Evolutionary conservation across 2,797 vertebrate species (phyloP).

Genomic region (Premnoplex brunnescens): DNA sequence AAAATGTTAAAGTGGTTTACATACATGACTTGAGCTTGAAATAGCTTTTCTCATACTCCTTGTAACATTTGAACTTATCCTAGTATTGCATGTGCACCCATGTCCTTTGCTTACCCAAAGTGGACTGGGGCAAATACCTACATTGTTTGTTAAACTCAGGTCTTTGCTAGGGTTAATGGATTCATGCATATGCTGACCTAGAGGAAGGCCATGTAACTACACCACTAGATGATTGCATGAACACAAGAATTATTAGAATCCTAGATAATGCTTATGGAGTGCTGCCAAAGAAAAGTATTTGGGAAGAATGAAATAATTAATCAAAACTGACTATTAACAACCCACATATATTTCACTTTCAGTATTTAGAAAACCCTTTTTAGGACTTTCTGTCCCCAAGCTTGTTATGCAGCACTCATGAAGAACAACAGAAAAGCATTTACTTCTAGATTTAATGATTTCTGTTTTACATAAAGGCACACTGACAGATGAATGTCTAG

Average conservation of each 20-base stretch:
- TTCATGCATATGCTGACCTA: background rate
- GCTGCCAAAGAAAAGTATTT: slow-evolving; percentile 3
- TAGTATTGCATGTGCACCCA: accelerated
- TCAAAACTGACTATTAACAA: background rate
- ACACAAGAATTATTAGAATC: background rate
- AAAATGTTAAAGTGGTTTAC: background rate
- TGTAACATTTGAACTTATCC: background rate
- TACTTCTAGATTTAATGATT: slow-evolving; percentile 8
- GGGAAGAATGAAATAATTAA: slow-evolving; percentile 12
- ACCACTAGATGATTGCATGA: background rate
- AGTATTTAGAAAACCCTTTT: background rate
- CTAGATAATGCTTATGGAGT: background rate
- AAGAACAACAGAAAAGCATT: background rate
- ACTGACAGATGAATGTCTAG: slow-evolving; percentile 20
- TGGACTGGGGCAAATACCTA: background rate
- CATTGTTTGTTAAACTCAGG: background rate
- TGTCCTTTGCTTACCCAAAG: background rate
- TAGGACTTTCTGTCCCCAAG: slow-evolving; percentile 15
- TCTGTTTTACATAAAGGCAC: background rate
- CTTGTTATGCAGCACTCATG: background rate
- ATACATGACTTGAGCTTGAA: background rate
- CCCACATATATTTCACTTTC: background rate
- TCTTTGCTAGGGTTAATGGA: background rate
- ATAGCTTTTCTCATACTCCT: background rate
- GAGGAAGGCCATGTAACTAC: background rate